phyloP scores from a whole-genome alignment of 2,888 invertebrate species.

The Ariolimax columbianus region DNA sequence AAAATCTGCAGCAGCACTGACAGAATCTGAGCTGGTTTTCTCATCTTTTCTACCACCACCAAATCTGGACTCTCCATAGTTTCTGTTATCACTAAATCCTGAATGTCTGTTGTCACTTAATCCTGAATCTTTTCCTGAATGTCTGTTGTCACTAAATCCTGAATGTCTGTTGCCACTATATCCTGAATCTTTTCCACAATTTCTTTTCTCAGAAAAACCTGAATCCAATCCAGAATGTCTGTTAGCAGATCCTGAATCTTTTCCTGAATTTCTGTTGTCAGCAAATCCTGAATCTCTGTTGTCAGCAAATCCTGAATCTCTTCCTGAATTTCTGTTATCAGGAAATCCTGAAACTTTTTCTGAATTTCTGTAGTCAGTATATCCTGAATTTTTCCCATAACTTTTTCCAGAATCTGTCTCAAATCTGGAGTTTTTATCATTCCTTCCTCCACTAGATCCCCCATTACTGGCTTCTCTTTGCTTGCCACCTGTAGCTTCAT shows the following conservation, averaged over 20 bases:
- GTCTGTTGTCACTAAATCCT: neutral
- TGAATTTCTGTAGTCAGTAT: conserved; percentile 16
- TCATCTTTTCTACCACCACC: conserved; percentile 18
- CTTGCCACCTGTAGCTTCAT: conserved; percentile 5
- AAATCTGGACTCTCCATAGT: neutral
- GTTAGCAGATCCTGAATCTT: neutral
- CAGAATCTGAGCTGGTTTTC: conserved; percentile 18
- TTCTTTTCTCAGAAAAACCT: neutral
- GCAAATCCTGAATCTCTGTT: neutral
- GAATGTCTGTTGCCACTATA: neutral
- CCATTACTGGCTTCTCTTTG: neutral
- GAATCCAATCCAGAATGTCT: no score
- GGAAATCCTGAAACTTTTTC: neutral
- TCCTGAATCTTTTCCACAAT: conserved; percentile 4
- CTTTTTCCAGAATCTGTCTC: neutral
- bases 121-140: neutral
- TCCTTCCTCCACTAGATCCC: conserved; percentile 24
- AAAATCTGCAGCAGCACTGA: neutral
- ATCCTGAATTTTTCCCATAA: neutral
- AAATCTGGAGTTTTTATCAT: conserved; percentile 16
- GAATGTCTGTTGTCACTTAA: neutral
- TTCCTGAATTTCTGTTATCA: no score
- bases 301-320: conserved; percentile 33
- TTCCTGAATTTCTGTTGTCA: neutral
- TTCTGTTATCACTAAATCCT: neutral